A percentile compares a stretch with the other conserved stretches of the same genome.
phyloP scores from a whole-genome alignment of 2,888 invertebrate genomes.

The Pristionchus exspectatus region DNA sequence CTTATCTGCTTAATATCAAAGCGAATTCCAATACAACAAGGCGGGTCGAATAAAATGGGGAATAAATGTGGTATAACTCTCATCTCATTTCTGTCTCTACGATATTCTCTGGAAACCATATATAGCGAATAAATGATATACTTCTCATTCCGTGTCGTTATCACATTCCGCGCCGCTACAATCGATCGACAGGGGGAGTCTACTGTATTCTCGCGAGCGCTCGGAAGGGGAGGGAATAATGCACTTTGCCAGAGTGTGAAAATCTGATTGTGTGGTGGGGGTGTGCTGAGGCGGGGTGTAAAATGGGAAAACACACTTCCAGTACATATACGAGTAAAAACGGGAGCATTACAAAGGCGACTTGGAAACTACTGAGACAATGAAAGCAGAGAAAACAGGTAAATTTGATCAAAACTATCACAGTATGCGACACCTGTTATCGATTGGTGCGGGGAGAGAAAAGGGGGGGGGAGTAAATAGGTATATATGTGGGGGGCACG shows the following conservation, averaged over 20 bases:
- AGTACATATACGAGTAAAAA: neutral
- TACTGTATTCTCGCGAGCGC: neutral
- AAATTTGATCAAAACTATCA: conserved; percentile 32
- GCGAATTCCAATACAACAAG: neutral
- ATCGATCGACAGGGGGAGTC: neutral
- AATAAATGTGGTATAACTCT: neutral
- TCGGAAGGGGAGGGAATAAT: neutral
- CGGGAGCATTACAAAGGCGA: neutral
- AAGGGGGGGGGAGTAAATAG: neutral
- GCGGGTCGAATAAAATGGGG: neutral
- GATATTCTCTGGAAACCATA: neutral
- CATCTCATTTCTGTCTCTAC: neutral
- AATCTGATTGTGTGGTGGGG: neutral
- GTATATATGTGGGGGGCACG: neutral
- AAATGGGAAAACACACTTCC: neutral
- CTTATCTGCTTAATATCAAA: neutral
- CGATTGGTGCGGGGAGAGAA: neutral
- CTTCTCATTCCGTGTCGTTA: conserved; percentile 5
- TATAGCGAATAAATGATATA: conserved; percentile 44
- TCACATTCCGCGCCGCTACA: conserved; percentile 1
- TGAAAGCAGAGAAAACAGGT: neutral
- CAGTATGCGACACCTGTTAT: conserved; percentile 37
- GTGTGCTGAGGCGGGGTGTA: neutral
- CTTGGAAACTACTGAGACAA: neutral
- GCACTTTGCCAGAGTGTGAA: conserved; percentile 18